phyloP scores from a whole-genome alignment of 2,797 vertebrate genomes.

The Pseudomugil gertrudae region DNA sequence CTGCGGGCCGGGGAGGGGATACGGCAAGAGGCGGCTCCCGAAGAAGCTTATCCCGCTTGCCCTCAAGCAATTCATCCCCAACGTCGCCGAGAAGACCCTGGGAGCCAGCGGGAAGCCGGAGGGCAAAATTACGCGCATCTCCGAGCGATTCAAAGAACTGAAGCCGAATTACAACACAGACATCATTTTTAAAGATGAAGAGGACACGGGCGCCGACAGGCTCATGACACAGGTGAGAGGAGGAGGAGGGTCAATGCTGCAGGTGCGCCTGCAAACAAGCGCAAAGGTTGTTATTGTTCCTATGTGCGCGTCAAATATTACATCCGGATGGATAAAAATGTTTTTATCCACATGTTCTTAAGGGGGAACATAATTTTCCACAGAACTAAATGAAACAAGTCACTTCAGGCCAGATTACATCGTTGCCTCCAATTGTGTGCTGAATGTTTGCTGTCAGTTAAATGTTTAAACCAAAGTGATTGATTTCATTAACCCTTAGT shows the following conservation, averaged over 20 bases:
- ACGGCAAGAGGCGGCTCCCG: constrained; percentile 92
- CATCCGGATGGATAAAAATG: neutral
- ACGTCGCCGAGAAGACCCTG: constrained; percentile 96
- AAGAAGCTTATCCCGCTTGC: constrained; percentile 94
- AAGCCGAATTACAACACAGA: constrained; percentile 97
- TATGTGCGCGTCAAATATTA: neutral
- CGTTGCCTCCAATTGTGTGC: constrained; percentile 36
- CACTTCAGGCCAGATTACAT: constrained; percentile 12
- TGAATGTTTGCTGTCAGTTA: constrained; percentile 68
- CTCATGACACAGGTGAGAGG: constrained; percentile 95
- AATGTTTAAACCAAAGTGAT: constrained; percentile 70
- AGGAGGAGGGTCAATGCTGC: neutral
- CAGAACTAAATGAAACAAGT: constrained; percentile 9
- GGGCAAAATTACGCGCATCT: constrained; percentile 93
- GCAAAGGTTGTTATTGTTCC: neutral
- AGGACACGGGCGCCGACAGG: constrained; percentile 94
- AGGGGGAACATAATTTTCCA: neutral
- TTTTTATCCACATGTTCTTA: neutral
- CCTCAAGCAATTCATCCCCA: constrained; percentile 97
- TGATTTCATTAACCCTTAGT: constrained; percentile 64
- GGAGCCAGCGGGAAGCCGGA: constrained; percentile 96
- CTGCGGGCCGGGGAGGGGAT: constrained; percentile 96
- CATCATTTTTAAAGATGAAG: constrained; percentile 99
- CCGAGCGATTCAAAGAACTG: constrained; percentile 96
- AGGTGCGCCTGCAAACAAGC: neutral